Evolutionary conservation across 1,140 invertebrate species (phyloP).

Genomic region (Elysia chlorotica): DNA sequence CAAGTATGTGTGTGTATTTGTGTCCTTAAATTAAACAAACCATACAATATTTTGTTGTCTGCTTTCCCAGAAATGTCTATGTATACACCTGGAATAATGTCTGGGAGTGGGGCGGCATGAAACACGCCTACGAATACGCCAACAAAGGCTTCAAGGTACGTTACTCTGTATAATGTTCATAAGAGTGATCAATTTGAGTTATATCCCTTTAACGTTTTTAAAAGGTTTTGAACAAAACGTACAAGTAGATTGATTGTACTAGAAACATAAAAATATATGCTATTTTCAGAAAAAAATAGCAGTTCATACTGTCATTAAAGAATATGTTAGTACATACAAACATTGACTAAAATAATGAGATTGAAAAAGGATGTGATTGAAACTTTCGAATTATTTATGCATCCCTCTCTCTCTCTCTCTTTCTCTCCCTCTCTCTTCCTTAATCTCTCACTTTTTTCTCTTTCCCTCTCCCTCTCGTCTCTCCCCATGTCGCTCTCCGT

Average conservation of each 20-base stretch:
- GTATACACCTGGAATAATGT: constrained; percentile 48
- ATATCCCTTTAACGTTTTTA: not conserved
- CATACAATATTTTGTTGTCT: constrained; percentile 20
- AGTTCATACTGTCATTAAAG: not conserved
- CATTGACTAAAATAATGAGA: not conserved
- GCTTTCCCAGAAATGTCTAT: constrained; percentile 35
- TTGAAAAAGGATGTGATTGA: not conserved
- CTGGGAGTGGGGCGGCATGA: constrained; percentile 48
- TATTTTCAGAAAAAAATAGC: not conserved
- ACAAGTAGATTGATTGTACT: too few relatives aligned
- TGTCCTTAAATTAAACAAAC: not conserved
- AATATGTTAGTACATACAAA: not conserved
- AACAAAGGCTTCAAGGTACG: constrained; percentile 52
- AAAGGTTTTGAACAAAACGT: not conserved
- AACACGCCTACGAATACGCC: constrained; percentile 48
- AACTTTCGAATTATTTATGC: not conserved
- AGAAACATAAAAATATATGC: not conserved
- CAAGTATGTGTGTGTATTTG: not conserved
- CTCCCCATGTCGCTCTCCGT: too few relatives aligned
- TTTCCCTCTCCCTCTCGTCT: too few relatives aligned
- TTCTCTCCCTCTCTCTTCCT: too few relatives aligned
- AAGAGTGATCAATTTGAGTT: too few relatives aligned
- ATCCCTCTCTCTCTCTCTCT: too few relatives aligned
- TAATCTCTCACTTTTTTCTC: too few relatives aligned
- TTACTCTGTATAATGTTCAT: not conserved